Percentiles rank a stretch among this genome's conserved stretches.
These are phyloP conservation scores for Adelphocoris suturalis DNA, from an alignment of 2,888 invertebrate species.

Conservation along the genomic window DNA sequence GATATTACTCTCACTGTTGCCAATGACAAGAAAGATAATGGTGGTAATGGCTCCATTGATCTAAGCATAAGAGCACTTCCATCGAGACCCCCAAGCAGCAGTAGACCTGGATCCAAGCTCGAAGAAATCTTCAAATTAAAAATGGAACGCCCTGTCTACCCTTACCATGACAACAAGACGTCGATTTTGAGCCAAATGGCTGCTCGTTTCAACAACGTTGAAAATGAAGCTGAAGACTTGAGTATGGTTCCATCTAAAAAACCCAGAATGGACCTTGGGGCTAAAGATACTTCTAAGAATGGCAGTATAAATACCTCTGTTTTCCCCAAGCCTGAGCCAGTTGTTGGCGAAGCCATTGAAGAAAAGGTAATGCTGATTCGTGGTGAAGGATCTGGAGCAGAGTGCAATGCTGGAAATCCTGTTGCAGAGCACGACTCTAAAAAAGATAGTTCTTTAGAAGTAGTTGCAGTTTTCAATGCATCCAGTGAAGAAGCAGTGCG, in stretches of 20 bases:
- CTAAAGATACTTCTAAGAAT: constrained; percentile 76
- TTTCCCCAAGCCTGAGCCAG: constrained; percentile 79
- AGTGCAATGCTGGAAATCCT: constrained; percentile 87
- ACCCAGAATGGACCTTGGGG: constrained; percentile 59
- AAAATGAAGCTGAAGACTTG: constrained; percentile 50
- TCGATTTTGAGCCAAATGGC: constrained; percentile 73
- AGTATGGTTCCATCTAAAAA: constrained; percentile 57
- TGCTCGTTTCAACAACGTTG: constrained; percentile 70
- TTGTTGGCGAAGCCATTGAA: constrained; percentile 85
- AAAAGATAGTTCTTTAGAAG: constrained; percentile 20
- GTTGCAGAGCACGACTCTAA: constrained; percentile 10
- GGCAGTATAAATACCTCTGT: constrained; percentile 86
- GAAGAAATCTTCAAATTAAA: constrained; percentile 75
- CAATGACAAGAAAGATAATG: constrained; percentile 1
- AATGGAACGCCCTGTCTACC: constrained; percentile 63
- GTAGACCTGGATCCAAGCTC: constrained; percentile 74
- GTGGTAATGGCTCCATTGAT: constrained; percentile 32
- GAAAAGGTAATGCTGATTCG: constrained; percentile 86
- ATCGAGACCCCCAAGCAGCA: not conserved
- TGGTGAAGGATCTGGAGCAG: constrained; percentile 86
- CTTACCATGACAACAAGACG: constrained; percentile 38
- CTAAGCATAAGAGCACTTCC: not conserved
- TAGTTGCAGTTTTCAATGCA: constrained; percentile 53
- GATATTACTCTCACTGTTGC: not conserved
- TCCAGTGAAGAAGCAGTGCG: constrained; percentile 56